Conservation (phyloP, 2,888 invertebrate species). For the Lithophane socia region DNA sequence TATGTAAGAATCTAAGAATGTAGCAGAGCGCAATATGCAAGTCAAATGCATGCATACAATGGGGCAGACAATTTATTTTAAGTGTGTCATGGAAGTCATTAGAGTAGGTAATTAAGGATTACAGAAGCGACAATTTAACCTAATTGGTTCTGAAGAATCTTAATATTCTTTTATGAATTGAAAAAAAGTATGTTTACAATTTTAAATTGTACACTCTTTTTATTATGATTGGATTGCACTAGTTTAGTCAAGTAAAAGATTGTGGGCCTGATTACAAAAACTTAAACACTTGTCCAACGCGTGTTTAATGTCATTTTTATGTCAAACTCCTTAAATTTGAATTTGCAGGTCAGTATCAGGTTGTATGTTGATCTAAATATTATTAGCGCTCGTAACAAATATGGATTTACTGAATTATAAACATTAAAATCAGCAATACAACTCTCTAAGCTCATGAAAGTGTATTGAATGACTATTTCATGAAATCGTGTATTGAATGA, state of each 20-base stretch:
- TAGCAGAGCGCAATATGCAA: constrained; percentile 17
- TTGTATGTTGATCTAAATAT: too few species aligned
- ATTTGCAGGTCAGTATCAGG: too few species aligned
- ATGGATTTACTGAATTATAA: too few species aligned
- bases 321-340: too few species aligned
- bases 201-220: not conserved
- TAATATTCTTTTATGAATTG: not conserved
- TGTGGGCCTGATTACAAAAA: too few species aligned
- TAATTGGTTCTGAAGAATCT: constrained; percentile 5
- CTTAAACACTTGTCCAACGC: too few species aligned
- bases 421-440: too few species aligned
- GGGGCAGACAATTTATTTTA: constrained; percentile 16
- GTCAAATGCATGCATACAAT: constrained; percentile 21
- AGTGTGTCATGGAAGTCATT: constrained; percentile 15
- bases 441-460: too few species aligned
- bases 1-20: constrained; percentile 10
- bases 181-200: not conserved
- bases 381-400: too few species aligned
- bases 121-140: not conserved
- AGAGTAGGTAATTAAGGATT: constrained; percentile 4
- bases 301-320: too few species aligned
- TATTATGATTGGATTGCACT: not conserved
- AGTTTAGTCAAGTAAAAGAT: not conserved
- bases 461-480: too few species aligned
- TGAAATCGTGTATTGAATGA: too few species aligned